Base-by-base conservation (phyloP, 2,888 invertebrate species). In the Cyaniris semiargus region DNA sequence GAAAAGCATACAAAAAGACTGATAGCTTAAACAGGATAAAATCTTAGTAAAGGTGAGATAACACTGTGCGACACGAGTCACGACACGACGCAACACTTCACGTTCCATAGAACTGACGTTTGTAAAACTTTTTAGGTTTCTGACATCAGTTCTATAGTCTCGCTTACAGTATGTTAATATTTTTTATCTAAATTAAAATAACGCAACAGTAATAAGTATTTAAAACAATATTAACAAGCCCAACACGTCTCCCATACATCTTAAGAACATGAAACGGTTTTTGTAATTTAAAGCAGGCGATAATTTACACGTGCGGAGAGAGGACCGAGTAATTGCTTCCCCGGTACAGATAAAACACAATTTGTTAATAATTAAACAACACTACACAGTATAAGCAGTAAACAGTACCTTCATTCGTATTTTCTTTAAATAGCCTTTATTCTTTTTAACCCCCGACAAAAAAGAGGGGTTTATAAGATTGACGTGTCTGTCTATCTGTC, bases 321-420 rank as follows among this genome's bases (percentile, higher is more conserved):
- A 27, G 60, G 23, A 31, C 66, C 15, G 66, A 71, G 71, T 71
- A 71, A 71, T 71, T 71, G 38, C 71, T 71, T 71, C 21, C 38
- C 38, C n/a, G 5, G 66, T 23, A 71, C 71, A 38, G 34, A 38
- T 71, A 71, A 71, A 71, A 71, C 38, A 38, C 71, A 71, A 71
- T 71, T 71, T 38, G 71, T 38, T 38, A 34, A 71, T 71, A 71
- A 71, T 71, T 71, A 71, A 71, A 71, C 38, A 71, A 71, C 71
- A 71, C n/a, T 38, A n/a, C 53, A 18, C 53, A 53, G 53, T 53
- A 53, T 53, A 53, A 53, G 5, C 18, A 53, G 44, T 53, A 53
- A 15, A 53, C 53, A 53, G 53, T 18, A 53, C 5, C 1, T 1
- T 4, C 1, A 53, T 53, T 53, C 53, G 18, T 53, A 1, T 53